Evolutionary conservation across 2,113 vertebrate genomes (phyloP), one percentile per base, ranked within the genome.

Genomic region (Dicaeum eximium): DNA sequence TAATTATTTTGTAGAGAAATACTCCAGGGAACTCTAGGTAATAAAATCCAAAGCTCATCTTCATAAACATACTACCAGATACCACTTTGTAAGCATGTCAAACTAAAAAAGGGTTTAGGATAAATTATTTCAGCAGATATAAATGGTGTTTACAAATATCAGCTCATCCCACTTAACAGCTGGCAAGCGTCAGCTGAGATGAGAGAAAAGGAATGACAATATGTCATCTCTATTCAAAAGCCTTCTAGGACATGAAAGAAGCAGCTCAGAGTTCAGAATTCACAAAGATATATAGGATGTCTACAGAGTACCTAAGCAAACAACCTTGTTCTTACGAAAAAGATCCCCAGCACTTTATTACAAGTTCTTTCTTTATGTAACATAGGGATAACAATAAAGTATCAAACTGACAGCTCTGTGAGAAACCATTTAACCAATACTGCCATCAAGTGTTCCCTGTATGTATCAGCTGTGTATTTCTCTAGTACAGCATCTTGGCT

Each of bases 381-480:
- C 45, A 58, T 1, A 19, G 3, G 6, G 6, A 21, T 71, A 92
- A 74, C 1, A 2, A 38, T 38, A 38, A 66, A 81, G 33, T 9
- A 82, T 1, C 53, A 60, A 67, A 54, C 13, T 17, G 22, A 56
- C n/a, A 53, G 18, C 28, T 25, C 22, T 50, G 8, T 14, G 27
- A 83, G 75, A 78, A 44, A 62, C 42, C 38, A n/a, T 72, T 69
- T 80, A 92, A 62, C n/a, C 90, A 95, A 92, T 9, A 88, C 91
- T 94, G 97, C 97, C 97, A 95, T 62, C 97, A 92, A 88, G 97
- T 45, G 97, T 77, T 90, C 79, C 45, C 42, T 50, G 0, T 4
- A 23, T 5, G 45, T 13, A 91, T 42, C 56, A 71, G 27, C 75
- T 20, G 13, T 1, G 2, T 17, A 57, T 22, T 66, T 66, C 31